Evolutionary conservation across 2,113 vertebrate species (phyloP), one percentile per base, ranked within the genome.

Genomic region (Lota lota): DNA sequence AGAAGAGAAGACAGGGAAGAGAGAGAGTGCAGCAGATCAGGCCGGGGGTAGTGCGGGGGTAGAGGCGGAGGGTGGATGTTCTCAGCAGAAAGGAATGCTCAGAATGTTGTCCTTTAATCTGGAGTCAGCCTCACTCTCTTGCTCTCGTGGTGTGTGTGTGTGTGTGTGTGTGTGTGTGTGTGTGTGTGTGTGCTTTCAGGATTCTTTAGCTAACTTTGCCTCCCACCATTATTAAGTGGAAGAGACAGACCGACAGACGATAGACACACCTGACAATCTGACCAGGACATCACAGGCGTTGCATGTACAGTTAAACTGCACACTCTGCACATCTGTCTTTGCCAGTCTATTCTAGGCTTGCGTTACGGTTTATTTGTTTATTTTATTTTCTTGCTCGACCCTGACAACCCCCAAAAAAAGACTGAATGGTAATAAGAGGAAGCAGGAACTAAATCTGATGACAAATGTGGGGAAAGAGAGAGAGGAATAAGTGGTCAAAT

Each of bases 41-140:
- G 67, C 75, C 61, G 82, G 75, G 64, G 40, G 68, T 62, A 61
- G 24, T 36, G 51, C 28, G 74, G 63, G 72, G 69, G 73, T 76
- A 76, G 63, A 64, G 79, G 71, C 66, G 75, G 78, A 79, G 79
- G 83, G 79, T 76, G 79, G 85, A 86, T 89, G 84, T 79, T 92
- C 93, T 94, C 93, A 94, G 90, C 92, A 92, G 89, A 77, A 91
- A 93, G 93, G 95, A 97, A 97, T 95, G 93, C 91, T 80, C 83
- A 95, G 93, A 96, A 97, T 95, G 94, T 93, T 93, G 93, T 94
- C 93, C 92, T 94, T 95, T 94, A 93, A 94, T 95, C 93, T 94
- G 88, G 85, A 92, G 90, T 91, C 90, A 92, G 90, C 92, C 94
- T 87, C 61, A 22, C 47, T 21, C 65, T 57, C 51, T n/a, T 21